These are phyloP conservation scores for Leucoraja ocellata DNA, from an alignment of 2,797 vertebrate species.

Conservation along the genomic window DNA sequence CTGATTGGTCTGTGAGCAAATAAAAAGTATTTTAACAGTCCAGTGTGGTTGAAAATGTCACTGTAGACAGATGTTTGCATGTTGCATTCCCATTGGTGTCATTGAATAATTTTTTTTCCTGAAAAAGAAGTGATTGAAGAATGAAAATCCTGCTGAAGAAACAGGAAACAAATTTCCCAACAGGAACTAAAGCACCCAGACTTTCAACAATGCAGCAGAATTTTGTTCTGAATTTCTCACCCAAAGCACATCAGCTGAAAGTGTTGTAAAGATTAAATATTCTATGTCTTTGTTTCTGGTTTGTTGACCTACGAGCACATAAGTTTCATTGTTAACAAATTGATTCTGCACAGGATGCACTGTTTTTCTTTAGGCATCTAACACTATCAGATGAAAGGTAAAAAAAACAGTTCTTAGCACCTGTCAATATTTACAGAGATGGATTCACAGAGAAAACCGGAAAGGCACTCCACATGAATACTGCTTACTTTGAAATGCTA, in stretches of 20 bases:
- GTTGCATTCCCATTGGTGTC: too few relatives aligned
- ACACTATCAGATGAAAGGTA: background rate
- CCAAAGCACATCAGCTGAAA: background rate
- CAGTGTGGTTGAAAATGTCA: too few relatives aligned
- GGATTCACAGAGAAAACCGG: background rate
- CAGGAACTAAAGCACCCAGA: too few relatives aligned
- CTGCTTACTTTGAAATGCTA: background rate
- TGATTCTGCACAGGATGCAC: background rate
- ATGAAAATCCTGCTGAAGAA: too few relatives aligned
- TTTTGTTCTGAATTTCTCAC: background rate
- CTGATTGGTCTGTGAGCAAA: too few relatives aligned
- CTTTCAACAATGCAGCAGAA: too few relatives aligned
- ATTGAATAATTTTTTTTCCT: too few relatives aligned
- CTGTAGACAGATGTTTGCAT: too few relatives aligned
- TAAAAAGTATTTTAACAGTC: too few relatives aligned
- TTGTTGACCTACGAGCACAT: background rate
- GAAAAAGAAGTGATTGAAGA: too few relatives aligned
- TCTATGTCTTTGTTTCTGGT: background rate
- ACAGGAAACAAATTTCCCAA: too few relatives aligned
- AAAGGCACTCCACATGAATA: background rate
- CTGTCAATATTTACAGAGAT: background rate
- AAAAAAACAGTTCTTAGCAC: background rate
- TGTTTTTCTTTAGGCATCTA: background rate
- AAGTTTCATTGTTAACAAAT: background rate
- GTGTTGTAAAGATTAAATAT: background rate